Conservation (phyloP, 2,797 vertebrate genomes). For the Valencia hispanica region DNA sequence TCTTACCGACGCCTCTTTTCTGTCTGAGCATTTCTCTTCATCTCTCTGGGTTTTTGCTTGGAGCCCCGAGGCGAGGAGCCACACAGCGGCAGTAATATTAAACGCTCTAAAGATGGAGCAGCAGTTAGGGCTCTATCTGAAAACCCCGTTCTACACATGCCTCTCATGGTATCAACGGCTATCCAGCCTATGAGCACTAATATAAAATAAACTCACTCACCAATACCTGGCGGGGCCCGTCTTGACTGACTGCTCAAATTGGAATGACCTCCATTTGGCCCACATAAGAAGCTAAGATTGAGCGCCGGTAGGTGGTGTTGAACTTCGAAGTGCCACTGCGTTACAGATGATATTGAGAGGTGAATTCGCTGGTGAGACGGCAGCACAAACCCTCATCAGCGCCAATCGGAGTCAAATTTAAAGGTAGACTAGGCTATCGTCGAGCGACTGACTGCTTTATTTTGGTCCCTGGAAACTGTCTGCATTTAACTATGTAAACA, state of each 20-base stretch:
- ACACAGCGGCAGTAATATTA: slow-evolving; percentile 72
- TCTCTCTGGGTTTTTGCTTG: slow-evolving; percentile 52
- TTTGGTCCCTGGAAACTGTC: slow-evolving; percentile 43
- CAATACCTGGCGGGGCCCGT: slow-evolving; percentile 73
- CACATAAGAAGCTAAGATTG: slow-evolving; percentile 63
- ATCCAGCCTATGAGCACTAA: slow-evolving; percentile 69
- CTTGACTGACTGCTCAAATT: slow-evolving; percentile 77
- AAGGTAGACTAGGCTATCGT: slow-evolving; percentile 45
- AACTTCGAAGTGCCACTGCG: slow-evolving; percentile 57
- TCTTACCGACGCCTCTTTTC: slow-evolving; percentile 18
- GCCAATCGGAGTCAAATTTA: slow-evolving; percentile 60
- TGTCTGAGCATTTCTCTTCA: slow-evolving; percentile 37
- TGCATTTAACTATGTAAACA: slow-evolving; percentile 29
- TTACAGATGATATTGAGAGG: slow-evolving; percentile 60
- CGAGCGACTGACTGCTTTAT: slow-evolving; percentile 34
- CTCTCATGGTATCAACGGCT: slow-evolving; percentile 57
- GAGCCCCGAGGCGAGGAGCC: slow-evolving; percentile 66
- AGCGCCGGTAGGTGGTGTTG: slow-evolving; percentile 61
- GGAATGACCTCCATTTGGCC: slow-evolving; percentile 77
- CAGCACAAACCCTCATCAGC: slow-evolving; percentile 60
- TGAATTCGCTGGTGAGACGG: slow-evolving; percentile 57
- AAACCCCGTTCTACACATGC: slow-evolving; percentile 44
- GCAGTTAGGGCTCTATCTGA: slow-evolving; percentile 55
- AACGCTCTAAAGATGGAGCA: slow-evolving; percentile 77
- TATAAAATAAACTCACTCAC: slow-evolving; percentile 75